Percentiles rank a stretch among this genome's conserved stretches.
Conservation (phyloP, 2,113 vertebrate species). For the Lamprotornis superbus region DNA sequence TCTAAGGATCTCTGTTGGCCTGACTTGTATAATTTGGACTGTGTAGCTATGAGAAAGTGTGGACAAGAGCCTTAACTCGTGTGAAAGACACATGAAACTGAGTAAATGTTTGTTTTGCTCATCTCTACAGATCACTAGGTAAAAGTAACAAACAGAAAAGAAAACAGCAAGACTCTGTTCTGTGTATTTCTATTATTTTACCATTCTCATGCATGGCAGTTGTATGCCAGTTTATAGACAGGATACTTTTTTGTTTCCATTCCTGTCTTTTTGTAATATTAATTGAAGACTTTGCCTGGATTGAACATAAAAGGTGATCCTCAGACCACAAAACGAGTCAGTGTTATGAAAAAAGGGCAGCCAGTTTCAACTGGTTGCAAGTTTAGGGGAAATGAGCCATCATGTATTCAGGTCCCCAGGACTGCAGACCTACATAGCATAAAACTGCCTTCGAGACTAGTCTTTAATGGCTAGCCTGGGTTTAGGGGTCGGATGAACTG, state of each 20-base stretch:
- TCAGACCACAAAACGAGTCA: neutral
- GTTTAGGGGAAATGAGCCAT: neutral
- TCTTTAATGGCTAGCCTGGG: neutral
- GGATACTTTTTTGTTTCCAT: neutral
- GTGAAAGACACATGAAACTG: neutral
- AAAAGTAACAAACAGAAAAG: neutral
- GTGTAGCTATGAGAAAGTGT: neutral
- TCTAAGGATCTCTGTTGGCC: neutral
- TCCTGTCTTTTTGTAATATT: neutral
- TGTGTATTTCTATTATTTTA: neutral
- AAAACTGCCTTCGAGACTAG: neutral
- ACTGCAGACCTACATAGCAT: neutral
- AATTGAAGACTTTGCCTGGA: neutral
- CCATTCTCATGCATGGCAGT: neutral
- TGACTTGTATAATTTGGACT: neutral
- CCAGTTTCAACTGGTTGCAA: neutral
- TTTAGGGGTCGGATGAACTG: neutral
- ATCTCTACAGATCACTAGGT: neutral
- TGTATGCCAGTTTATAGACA: neutral
- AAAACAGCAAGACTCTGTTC: neutral
- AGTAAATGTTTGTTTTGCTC: neutral
- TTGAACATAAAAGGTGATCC: neutral
- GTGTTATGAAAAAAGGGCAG: neutral
- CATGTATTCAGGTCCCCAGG: neutral
- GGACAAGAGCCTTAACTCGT: neutral